phyloP scores from a whole-genome alignment of 35 echinoderm and acorn worm species.

The Ophioderma brevispina region DNA sequence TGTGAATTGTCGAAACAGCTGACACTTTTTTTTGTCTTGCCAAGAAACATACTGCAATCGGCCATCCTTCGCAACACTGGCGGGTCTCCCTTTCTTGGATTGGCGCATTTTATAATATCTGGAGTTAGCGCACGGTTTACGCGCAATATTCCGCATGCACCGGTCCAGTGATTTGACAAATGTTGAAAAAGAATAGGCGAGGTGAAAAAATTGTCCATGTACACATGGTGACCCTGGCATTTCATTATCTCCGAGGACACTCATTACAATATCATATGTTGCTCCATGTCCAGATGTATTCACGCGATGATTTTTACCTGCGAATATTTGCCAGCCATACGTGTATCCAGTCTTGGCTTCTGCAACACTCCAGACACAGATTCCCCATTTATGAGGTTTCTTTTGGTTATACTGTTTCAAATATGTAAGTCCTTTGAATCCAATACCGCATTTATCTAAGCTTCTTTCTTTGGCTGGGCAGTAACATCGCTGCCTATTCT shows the following conservation, averaged over 20 bases:
- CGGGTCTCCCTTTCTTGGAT: too few species aligned
- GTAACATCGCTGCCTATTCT: not conserved
- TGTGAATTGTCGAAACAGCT: not conserved
- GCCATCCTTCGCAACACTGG: too few species aligned
- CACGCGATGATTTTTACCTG: not conserved
- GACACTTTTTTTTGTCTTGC: not conserved
- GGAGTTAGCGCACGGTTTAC: too few species aligned
- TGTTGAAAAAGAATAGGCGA: too few species aligned
- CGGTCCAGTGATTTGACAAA: too few species aligned
- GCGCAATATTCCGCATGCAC: too few species aligned
- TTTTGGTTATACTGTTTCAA: not conserved
- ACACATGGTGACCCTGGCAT: too few species aligned
- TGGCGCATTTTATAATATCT: too few species aligned
- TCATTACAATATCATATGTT: not conserved
- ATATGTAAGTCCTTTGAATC: not conserved
- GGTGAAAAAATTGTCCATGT: too few species aligned
- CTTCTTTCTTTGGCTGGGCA: not conserved
- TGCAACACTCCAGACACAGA: not conserved
- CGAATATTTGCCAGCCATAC: not conserved
- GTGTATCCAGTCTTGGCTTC: not conserved
- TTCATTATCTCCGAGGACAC: too few species aligned
- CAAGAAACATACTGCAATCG: too few species aligned
- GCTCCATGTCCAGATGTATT: not conserved
- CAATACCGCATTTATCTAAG: not conserved
- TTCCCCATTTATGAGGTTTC: not conserved